Evolutionary conservation across 2,888 invertebrate species (phyloP).

Genomic region (Hyppa rectilinea): DNA sequence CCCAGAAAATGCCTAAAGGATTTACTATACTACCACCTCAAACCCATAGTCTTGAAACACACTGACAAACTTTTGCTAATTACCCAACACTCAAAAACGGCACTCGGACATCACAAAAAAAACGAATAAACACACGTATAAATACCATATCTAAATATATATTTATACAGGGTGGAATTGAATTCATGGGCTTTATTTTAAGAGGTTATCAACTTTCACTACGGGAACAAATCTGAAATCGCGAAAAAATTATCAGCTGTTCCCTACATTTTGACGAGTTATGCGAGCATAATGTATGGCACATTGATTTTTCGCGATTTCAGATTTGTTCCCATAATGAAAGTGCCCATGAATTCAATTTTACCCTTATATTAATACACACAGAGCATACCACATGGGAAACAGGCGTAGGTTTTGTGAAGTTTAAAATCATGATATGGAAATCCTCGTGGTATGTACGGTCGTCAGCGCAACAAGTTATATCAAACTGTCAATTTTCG

Average conservation of each 20-base stretch:
- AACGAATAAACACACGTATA: slow-evolving; percentile 36
- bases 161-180: too few species aligned
- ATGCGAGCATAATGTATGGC: too few species aligned
- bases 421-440: not conserved
- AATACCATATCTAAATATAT: slow-evolving; percentile 44
- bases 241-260: too few species aligned
- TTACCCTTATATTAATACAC: slow-evolving; percentile 1
- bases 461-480: too few species aligned
- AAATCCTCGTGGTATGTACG: not conserved
- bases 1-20: not conserved
- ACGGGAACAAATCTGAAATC: too few species aligned
- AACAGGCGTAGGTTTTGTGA: not conserved
- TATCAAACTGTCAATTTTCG: too few species aligned
- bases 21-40: not conserved
- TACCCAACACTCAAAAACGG: slow-evolving; percentile 43
- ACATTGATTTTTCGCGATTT: too few species aligned
- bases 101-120: slow-evolving; percentile 52
- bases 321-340: too few species aligned
- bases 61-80: slow-evolving; percentile 7
- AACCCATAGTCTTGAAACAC: not conserved
- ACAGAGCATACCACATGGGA: slow-evolving; percentile 1
- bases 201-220: too few species aligned
- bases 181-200: too few species aligned
- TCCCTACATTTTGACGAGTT: too few species aligned
- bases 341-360: too few species aligned